Percentiles rank a stretch among this genome's conserved stretches.
phyloP scores from a whole-genome alignment of 2,113 vertebrate genomes.

The Tenebrosternarchus preto region DNA sequence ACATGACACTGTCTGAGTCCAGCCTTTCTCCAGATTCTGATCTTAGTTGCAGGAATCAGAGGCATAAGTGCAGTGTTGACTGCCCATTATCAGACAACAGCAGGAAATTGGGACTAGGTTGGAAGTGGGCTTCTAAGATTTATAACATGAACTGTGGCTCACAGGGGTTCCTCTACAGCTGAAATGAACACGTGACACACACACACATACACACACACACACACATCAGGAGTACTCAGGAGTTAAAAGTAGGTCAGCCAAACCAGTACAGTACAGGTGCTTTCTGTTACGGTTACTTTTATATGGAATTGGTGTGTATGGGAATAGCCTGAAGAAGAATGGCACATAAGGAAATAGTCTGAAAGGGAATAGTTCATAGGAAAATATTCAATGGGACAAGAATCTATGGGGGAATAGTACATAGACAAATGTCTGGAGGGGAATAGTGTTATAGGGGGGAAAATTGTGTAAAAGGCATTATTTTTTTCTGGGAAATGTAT shows the following conservation, averaged over 20 bases:
- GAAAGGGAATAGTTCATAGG: too few species aligned
- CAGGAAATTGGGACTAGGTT: slow-evolving; percentile 58
- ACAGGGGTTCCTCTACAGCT: slow-evolving; percentile 51
- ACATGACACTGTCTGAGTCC: background rate
- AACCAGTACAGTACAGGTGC: slow-evolving; percentile 34
- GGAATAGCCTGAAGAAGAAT: too few species aligned
- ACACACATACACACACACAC: too few species aligned
- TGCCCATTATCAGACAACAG: slow-evolving; percentile 46
- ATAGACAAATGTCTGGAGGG: too few species aligned
- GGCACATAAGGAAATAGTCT: too few species aligned
- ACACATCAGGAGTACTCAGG: slow-evolving; percentile 9
- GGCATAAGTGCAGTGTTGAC: slow-evolving; percentile 22
- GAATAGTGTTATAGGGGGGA: too few species aligned
- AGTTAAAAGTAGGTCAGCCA: slow-evolving; percentile 52
- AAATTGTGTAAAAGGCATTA: background rate
- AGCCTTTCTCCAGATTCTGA: background rate
- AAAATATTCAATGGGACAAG: too few species aligned
- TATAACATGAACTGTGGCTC: slow-evolving; percentile 30
- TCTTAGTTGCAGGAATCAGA: slow-evolving; percentile 6
- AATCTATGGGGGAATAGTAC: too few species aligned
- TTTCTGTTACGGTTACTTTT: slow-evolving; percentile 3
- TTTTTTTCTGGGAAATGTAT: too few species aligned
- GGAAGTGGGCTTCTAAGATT: slow-evolving; percentile 37
- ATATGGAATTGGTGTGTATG: too few species aligned
- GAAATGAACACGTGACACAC: slow-evolving; percentile 36